A percentile compares a stretch with the other conserved stretches of the same genome.
phyloP scores from a whole-genome alignment of 2,797 vertebrate species.

The Chaetophractus vellerosus region DNA sequence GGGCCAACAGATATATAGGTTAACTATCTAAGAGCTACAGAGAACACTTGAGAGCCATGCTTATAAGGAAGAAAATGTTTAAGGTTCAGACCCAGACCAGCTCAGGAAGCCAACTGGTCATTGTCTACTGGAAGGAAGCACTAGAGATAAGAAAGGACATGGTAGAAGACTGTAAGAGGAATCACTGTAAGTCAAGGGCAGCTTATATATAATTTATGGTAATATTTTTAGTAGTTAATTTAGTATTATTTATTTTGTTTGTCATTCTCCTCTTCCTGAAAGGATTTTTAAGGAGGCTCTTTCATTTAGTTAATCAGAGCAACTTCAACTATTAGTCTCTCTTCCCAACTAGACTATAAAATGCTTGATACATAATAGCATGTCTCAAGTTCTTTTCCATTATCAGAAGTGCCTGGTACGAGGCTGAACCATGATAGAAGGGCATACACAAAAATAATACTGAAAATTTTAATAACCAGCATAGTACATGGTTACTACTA shows the following conservation, averaged over 20 bases:
- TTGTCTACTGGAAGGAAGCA: not conserved
- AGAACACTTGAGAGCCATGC: not conserved
- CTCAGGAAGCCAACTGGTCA: not conserved
- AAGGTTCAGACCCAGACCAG: not conserved
- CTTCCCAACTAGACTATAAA: conserved; percentile 1
- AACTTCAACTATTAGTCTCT: conserved; percentile 2
- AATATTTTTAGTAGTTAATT: conserved; percentile 13
- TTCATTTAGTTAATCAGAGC: conserved; percentile 29
- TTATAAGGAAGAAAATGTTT: not conserved
- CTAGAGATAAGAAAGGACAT: not conserved
- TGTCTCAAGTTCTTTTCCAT: not conserved
- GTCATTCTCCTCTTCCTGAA: conserved; percentile 39
- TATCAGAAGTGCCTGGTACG: not conserved
- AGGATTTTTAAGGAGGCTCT: not conserved
- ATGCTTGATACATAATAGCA: conserved; percentile 21
- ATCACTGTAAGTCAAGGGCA: not conserved
- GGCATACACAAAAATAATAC: conserved; percentile 17
- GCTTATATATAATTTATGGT: not conserved
- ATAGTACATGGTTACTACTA: not conserved
- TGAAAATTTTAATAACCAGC: not conserved
- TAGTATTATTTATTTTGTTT: conserved; percentile 34
- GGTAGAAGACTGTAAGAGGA: not conserved
- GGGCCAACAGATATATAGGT: not conserved
- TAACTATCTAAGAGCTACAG: not conserved
- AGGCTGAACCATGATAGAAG: not conserved